Evolutionary conservation across 2,113 vertebrate genomes (phyloP), one percentile per base, ranked within the genome.

Genomic region (Odobenus rosmarus): DNA sequence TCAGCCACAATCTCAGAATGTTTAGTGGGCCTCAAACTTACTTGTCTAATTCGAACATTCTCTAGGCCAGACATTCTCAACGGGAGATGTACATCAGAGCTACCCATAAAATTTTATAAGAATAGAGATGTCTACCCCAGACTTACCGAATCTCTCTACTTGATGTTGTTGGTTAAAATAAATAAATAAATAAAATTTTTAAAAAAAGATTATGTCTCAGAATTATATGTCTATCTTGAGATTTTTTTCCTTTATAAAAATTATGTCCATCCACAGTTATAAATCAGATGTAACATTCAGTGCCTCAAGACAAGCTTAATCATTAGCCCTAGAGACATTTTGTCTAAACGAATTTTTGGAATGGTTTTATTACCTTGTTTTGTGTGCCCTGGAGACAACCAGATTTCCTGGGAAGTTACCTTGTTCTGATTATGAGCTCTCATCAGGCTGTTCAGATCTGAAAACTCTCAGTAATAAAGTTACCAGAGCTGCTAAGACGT

Each of bases 391-490:
- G 51, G 15, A 64, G 24, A 55, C 46, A 55, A 77, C 11, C 62
- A 80, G 19, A 57, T 49, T 76, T 13, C 55, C 64, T 42, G 0
- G 7, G 39, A 59, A 72, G 53, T 59, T 67, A 23, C 80, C 51
- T 90, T 57, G n/a, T 76, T 90, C 86, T 90, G 51, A 74, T 86
- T 59, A 74, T 24, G n/a, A 93, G 42, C 39, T 23, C 90, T 87
- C 86, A 81, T 93, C 81, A 95, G 64, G 59, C 33, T 39, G 59
- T 81, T 90, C 49, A 42, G 72, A 93, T 46, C 74, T 49, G 39
- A 86, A 93, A 90, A 93, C 74, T 51, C 80, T 33, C 86, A 67
- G 33, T 67, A 93, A 59, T 81, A n/a, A 97, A 76, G 67, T 93
- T 64, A 59, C 53, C 33, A 93, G 64, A 86, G 86, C 57, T 72